Base-by-base conservation (phyloP, 2,888 invertebrate genomes). In the Lycaena phlaeas region DNA sequence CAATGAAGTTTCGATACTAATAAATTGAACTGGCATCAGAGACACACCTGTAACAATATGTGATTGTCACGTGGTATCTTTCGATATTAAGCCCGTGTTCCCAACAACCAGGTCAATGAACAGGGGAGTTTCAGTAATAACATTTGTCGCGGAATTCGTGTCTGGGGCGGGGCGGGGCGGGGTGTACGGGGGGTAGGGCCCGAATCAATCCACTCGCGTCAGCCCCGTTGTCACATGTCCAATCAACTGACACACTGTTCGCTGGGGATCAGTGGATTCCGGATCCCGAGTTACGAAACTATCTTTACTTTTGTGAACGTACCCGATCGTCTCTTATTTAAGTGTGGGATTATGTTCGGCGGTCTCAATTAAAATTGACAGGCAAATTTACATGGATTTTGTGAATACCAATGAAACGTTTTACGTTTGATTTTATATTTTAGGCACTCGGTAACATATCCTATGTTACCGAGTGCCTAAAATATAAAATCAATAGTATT, bases 191-290 rank as follows among this genome's bases (percentile, higher is more conserved):
- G 42, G 41, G 45, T 48, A 52, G 48, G 59, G 59, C 54, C 52
- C 61, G 70, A 76, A 77, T 79, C 81, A 81, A 81, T 81, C 78
- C 75, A 73, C 78, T 77, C 72, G 64, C 69, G 75, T 69, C 73
- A 68, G 59, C 55, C 62, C 70, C 68, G 76, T 64, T 76, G 75
- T 57, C 57, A 58, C 57, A 53, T 57, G 57, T 77, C 78, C 78
- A 81, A 81, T 81, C 81, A 79, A 72, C 70, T 71, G 78, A 70
- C 77, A 70, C 69, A 61, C 64, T 68, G 74, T 71, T 72, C 77
- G 60, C 74, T 63, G 49, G 78, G 81, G 79, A 76, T 75, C 68
- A 66, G 48, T 58, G 59, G 37, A 36, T 34, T 36, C 43, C 30
- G 40, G 49, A 43, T 50, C 46, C 43, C 30, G 46, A 41, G 44